Evolutionary conservation across 1,140 invertebrate species (phyloP).

Genomic region (Formica selysi): DNA sequence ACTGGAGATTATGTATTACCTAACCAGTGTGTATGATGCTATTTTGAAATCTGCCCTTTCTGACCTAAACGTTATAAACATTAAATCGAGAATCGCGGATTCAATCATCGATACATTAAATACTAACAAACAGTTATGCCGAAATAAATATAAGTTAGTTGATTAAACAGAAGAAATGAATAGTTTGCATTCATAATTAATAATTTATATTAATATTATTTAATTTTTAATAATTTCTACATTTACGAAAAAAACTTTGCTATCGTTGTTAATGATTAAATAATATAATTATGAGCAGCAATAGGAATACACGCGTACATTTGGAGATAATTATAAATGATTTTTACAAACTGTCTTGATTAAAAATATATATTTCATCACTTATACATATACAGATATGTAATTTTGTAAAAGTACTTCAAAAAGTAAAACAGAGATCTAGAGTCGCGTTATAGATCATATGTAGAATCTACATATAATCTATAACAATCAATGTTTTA

Average conservation of each 20-base stretch:
- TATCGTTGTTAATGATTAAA: neutral
- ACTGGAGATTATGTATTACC: slow-evolving; percentile 27
- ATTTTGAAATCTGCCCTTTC: slow-evolving; percentile 38
- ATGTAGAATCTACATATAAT: neutral
- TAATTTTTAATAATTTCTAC: slow-evolving; percentile 5
- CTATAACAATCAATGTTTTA: neutral
- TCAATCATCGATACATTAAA: neutral
- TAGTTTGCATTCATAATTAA: neutral
- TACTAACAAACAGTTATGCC: neutral
- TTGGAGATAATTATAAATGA: neutral
- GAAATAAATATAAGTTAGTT: neutral
- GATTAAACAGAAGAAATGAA: slow-evolving; percentile 5
- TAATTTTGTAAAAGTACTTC: neutral
- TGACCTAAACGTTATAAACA: slow-evolving; percentile 14
- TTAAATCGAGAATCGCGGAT: neutral
- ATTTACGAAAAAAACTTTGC: neutral
- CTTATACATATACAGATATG: neutral
- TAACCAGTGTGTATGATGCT: slow-evolving; percentile 13
- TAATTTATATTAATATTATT: neutral
- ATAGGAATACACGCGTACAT: neutral
- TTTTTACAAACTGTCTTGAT: neutral
- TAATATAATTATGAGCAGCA: neutral
- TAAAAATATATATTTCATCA: too few relatives aligned
- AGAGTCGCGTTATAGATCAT: too few relatives aligned
- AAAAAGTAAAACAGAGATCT: neutral